These are phyloP conservation scores for Clanis bilineata DNA, from an alignment of 2,888 invertebrate genomes.

Conservation along the genomic window DNA sequence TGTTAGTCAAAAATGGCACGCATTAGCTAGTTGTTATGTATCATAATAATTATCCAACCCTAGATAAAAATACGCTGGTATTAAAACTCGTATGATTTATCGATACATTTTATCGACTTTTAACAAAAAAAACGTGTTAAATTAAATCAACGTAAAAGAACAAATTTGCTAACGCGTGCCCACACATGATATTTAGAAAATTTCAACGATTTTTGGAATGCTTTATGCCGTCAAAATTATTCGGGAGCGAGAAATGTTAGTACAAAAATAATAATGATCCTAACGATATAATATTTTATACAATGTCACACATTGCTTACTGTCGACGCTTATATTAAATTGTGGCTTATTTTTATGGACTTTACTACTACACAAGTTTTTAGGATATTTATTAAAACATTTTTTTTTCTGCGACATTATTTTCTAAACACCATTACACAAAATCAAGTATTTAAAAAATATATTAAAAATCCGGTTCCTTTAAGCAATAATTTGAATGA, in stretches of 20 bases:
- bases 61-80: background rate
- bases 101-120: background rate
- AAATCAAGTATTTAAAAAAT: too few species aligned
- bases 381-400: too few species aligned
- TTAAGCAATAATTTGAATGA: too few species aligned
- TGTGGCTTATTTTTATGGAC: background rate
- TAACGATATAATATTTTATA: slow-evolving; percentile 27
- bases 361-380: too few species aligned
- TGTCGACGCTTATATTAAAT: slow-evolving; percentile 32
- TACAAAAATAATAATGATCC: slow-evolving; percentile 36
- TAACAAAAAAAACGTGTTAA: background rate
- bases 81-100: background rate
- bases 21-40: background rate
- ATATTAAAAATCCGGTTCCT: too few species aligned
- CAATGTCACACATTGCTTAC: slow-evolving; percentile 59
- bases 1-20: slow-evolving; percentile 1
- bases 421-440: too few species aligned
- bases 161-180: background rate
- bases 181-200: background rate
- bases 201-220: slow-evolving; percentile 2
- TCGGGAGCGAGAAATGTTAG: slow-evolving; percentile 6
- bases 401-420: too few species aligned
- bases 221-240: slow-evolving; percentile 5
- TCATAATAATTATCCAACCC: background rate
- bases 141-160: background rate